Evolutionary conservation across 2,113 vertebrate species (phyloP).

Genomic region (Cromileptes altivelis): DNA sequence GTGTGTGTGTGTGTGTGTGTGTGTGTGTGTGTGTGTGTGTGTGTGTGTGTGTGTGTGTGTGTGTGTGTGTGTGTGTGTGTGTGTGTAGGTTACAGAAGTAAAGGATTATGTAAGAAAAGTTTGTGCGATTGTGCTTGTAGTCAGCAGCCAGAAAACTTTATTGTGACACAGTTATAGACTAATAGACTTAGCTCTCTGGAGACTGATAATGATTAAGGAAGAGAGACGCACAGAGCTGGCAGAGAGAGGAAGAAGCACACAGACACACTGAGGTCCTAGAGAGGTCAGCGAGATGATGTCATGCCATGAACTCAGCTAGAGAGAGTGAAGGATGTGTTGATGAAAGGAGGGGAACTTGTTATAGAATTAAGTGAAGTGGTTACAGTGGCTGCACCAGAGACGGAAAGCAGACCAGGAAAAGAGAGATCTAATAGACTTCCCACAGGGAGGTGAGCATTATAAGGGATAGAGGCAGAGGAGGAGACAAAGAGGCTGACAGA

Average conservation of each 20-base stretch:
- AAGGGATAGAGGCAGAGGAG: conserved; percentile 36
- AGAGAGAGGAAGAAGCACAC: background rate
- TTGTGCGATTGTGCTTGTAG: conserved; percentile 35
- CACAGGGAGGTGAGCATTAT: conserved; percentile 3
- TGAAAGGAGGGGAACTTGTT: conserved; percentile 17
- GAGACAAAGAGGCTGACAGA: conserved; percentile 25
- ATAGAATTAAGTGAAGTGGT: conserved; percentile 55
- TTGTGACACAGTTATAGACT: conserved; percentile 56
- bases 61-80: background rate
- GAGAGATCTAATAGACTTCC: conserved; percentile 49
- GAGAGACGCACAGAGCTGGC: background rate
- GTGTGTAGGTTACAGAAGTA: background rate
- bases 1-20: background rate
- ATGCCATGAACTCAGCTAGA: conserved; percentile 17
- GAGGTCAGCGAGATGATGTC: conserved; percentile 21
- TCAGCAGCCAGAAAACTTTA: conserved; percentile 54
- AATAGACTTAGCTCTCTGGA: conserved; percentile 50
- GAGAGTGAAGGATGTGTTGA: conserved; percentile 14
- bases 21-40: background rate
- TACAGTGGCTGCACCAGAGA: conserved; percentile 20
- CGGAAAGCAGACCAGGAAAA: conserved; percentile 30
- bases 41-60: background rate
- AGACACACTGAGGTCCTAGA: conserved; percentile 15
- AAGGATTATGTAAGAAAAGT: conserved; percentile 46
- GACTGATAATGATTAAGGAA: conserved; percentile 42